These are phyloP conservation scores for Pao palembangensis DNA, from an alignment of 2,113 vertebrate genomes.

Conservation along the genomic window DNA sequence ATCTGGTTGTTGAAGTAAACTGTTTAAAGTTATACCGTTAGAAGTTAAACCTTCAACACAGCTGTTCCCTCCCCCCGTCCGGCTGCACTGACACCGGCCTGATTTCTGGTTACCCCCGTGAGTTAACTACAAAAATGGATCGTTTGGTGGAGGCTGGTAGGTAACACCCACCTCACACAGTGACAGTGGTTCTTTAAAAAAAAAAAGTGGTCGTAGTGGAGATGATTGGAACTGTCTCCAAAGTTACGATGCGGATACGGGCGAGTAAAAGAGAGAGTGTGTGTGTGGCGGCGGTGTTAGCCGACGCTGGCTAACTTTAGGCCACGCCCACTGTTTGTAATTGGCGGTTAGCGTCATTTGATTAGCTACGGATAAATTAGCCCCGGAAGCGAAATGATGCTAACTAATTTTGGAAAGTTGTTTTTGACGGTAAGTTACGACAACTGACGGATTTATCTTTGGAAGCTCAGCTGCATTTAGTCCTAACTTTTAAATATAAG, in stretches of 20 bases:
- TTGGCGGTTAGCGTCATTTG: background rate
- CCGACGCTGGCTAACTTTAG: background rate
- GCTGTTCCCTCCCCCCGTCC: constrained; percentile 10
- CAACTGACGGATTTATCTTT: no score
- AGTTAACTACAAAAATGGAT: constrained; percentile 1
- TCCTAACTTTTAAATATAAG: no score
- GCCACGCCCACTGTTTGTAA: background rate
- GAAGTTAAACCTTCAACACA: background rate
- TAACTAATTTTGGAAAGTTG: background rate
- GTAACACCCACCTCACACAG: constrained; percentile 39
- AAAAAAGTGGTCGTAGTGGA: background rate
- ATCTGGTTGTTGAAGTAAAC: background rate
- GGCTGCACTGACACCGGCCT: background rate
- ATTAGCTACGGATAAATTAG: background rate
- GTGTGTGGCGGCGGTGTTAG: no score
- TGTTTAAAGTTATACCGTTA: background rate
- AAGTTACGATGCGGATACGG: background rate
- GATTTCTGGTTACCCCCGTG: constrained; percentile 8
- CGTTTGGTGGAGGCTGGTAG: constrained; percentile 11
- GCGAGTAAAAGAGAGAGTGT: no score
- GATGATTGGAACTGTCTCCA: background rate
- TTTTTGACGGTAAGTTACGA: no score
- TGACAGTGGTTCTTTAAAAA: background rate
- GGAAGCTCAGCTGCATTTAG: no score
- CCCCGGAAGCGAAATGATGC: background rate